Conservation (phyloP, 2,113 vertebrate species). For the Pteropus alecto region DNA sequence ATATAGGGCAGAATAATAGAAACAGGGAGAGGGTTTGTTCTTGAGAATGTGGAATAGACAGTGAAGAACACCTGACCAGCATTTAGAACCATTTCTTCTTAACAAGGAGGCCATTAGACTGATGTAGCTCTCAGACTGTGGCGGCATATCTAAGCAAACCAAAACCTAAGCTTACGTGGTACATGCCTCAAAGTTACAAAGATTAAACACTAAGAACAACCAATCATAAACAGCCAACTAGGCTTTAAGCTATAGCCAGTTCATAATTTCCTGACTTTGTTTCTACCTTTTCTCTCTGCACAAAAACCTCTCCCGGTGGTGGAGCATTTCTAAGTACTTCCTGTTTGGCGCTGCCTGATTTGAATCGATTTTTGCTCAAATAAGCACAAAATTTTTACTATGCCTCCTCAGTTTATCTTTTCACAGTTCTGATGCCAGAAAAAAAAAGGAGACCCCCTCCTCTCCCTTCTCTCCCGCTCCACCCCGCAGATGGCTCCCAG, state of each 20-base stretch:
- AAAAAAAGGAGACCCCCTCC: background rate
- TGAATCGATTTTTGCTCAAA: background rate
- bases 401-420: background rate
- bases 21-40: background rate
- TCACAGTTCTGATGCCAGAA: background rate
- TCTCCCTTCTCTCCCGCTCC: background rate
- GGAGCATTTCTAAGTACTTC: background rate
- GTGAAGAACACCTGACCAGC: background rate
- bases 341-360: background rate
- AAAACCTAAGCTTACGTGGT: background rate
- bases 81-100: background rate
- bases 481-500: rapidly evolving
- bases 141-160: background rate
- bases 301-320: background rate
- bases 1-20: background rate
- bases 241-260: background rate
- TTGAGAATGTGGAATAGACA: background rate
- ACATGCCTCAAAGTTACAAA: background rate
- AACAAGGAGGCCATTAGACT: background rate
- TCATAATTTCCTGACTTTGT: background rate
- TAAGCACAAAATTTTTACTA: background rate
- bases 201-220: background rate
- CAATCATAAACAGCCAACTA: background rate
- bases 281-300: background rate
- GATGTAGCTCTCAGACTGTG: background rate